phyloP scores from a whole-genome alignment of 2,797 vertebrate genomes.

The Anas georgica region DNA sequence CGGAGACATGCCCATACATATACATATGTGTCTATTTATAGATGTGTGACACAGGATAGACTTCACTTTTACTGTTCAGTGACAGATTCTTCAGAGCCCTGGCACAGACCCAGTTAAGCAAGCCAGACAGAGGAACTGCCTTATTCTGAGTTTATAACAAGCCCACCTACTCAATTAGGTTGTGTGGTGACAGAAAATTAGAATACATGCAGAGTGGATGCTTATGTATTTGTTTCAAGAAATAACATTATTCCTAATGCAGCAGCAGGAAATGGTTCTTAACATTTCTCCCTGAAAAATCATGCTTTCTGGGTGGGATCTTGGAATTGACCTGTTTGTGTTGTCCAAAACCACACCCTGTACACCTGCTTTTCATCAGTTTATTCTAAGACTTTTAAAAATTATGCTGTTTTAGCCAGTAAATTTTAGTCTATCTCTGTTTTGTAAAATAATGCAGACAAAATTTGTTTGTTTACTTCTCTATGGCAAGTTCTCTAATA shows the following conservation, averaged over 20 bases:
- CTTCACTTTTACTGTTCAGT: background rate
- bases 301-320: background rate
- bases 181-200: background rate
- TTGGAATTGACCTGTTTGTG: background rate
- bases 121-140: slow-evolving; percentile 2
- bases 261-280: background rate
- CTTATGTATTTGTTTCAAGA: background rate
- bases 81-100: slow-evolving; percentile 19
- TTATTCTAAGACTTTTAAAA: background rate
- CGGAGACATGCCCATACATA: slow-evolving; percentile 30
- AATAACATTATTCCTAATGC: background rate
- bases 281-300: background rate
- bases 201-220: background rate
- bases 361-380: background rate
- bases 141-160: background rate
- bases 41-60: slow-evolving; percentile 3
- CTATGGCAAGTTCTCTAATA: background rate
- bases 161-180: slow-evolving; percentile 1
- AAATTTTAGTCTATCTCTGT: background rate
- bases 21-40: slow-evolving; percentile 14
- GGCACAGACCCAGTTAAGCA: slow-evolving; percentile 30
- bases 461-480: background rate
- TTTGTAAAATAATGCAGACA: background rate
- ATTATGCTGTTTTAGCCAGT: background rate
- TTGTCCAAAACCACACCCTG: background rate